phyloP scores from a whole-genome alignment of 1,140 invertebrate genomes.

The Venturia canescens region DNA sequence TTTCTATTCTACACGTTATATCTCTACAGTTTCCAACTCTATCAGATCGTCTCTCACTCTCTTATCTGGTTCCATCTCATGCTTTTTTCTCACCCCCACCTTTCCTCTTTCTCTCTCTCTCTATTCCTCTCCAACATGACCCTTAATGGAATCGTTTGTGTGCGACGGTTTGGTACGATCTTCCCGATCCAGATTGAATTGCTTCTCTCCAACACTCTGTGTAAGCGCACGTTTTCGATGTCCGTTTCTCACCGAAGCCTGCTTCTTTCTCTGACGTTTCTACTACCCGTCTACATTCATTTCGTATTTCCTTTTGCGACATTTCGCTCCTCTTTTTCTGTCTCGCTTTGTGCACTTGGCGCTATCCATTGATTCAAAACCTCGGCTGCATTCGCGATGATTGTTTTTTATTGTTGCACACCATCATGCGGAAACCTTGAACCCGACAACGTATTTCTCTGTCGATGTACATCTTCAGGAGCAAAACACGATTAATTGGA shows the following conservation, averaged over 20 bases:
- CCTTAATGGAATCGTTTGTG: conserved; percentile 67
- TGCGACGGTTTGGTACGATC: conserved; percentile 62
- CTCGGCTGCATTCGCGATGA: background rate
- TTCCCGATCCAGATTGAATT: conserved; percentile 68
- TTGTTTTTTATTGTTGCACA: background rate
- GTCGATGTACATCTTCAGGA: conserved; percentile 1
- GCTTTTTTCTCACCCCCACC: too few relatives aligned
- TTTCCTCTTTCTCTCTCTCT: conserved; percentile 9
- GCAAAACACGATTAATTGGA: conserved; percentile 53
- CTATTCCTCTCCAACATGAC: background rate
- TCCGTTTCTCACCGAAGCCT: conserved; percentile 17
- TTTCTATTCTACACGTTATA: background rate
- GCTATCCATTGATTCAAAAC: background rate
- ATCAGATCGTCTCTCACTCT: conserved; percentile 21
- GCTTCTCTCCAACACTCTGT: conserved; percentile 51
- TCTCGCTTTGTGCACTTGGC: background rate
- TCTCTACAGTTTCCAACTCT: background rate
- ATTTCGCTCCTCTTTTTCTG: background rate
- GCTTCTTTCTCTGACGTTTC: background rate
- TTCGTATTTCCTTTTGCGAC: conserved; percentile 26
- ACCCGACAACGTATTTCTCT: conserved; percentile 41
- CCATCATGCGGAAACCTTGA: conserved; percentile 11
- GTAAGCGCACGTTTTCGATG: conserved; percentile 36
- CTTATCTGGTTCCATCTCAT: background rate
- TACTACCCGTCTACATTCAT: background rate